Conservation (phyloP, 2,888 invertebrate genomes). For the Drepana falcataria region DNA sequence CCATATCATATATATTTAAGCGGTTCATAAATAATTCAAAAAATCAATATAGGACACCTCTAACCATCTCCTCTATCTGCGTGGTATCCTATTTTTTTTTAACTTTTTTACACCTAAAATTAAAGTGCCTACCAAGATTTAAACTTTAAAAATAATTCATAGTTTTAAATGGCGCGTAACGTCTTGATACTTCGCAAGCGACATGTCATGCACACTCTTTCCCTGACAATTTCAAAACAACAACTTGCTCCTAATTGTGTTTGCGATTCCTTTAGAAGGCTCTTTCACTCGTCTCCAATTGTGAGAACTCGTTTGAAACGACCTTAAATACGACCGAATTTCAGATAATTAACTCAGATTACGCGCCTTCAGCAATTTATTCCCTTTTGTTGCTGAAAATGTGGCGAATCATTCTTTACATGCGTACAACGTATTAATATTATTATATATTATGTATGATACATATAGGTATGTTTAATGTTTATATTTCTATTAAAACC, state of each 20-base stretch:
- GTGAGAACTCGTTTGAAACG: constrained; percentile 67
- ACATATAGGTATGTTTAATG: too few species aligned
- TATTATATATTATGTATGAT: not conserved
- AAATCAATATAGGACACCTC: too few species aligned
- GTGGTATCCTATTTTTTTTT: too few species aligned
- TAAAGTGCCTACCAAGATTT: too few species aligned
- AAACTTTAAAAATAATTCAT: too few species aligned
- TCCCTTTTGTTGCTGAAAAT: constrained; percentile 56
- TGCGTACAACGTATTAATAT: not conserved
- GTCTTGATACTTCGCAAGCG: constrained; percentile 15
- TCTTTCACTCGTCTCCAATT: constrained; percentile 67
- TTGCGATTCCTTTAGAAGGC: constrained; percentile 69
- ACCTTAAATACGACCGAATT: constrained; percentile 70
- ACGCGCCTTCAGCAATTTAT: constrained; percentile 59
- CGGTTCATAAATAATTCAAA: too few species aligned
- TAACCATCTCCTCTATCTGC: too few species aligned
- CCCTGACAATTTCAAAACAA: constrained; percentile 60
- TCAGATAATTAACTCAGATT: constrained; percentile 75
- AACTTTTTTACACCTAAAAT: too few species aligned
- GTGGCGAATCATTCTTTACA: constrained; percentile 27
- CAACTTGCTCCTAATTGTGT: constrained; percentile 69
- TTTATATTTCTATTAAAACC: too few species aligned
- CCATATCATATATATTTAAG: too few species aligned
- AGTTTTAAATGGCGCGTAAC: constrained; percentile 15
- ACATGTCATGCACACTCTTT: constrained; percentile 57